phyloP scores from a whole-genome alignment of 2,797 vertebrate species.

The Periophthalmus magnuspinnatus region DNA sequence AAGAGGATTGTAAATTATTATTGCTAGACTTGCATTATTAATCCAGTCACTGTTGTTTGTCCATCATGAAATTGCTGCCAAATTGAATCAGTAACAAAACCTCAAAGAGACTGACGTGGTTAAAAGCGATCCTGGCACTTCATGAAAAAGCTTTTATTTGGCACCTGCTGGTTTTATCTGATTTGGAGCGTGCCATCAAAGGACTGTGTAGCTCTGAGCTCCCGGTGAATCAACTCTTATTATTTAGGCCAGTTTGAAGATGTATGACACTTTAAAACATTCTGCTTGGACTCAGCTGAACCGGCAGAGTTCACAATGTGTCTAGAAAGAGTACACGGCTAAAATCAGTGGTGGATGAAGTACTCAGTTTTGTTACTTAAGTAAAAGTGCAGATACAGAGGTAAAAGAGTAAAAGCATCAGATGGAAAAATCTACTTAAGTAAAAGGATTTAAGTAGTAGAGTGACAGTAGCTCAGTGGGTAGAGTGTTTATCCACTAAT shows the following conservation, averaged over 20 bases:
- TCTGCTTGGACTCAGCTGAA: slow-evolving; percentile 13
- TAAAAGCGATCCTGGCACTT: slow-evolving; percentile 2
- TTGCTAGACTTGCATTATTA: neutral
- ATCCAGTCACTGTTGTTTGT: neutral
- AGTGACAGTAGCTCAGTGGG: too few species aligned
- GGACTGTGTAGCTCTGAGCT: slow-evolving; percentile 6
- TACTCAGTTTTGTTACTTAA: too few species aligned
- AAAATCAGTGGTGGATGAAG: too few species aligned
- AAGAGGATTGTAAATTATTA: neutral
- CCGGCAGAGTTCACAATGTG: slow-evolving; percentile 10
- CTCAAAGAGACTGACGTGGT: neutral
- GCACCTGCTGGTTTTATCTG: slow-evolving; percentile 2
- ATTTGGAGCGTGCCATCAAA: slow-evolving; percentile 7
- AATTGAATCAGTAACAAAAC: neutral
- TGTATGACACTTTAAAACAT: slow-evolving; percentile 5
- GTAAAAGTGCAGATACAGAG: too few species aligned
- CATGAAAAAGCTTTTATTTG: slow-evolving; percentile 3
- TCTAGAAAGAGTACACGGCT: neutral
- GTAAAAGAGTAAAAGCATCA: too few species aligned
- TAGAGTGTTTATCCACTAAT: too few species aligned
- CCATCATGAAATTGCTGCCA: neutral
- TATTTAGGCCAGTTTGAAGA: slow-evolving; percentile 3
- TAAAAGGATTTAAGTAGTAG: too few species aligned
- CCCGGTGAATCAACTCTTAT: slow-evolving; percentile 1
- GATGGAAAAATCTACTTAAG: too few species aligned